These are phyloP conservation scores for Alosa sapidissima DNA, from an alignment of 2,797 vertebrate species.

Conservation along the genomic window DNA sequence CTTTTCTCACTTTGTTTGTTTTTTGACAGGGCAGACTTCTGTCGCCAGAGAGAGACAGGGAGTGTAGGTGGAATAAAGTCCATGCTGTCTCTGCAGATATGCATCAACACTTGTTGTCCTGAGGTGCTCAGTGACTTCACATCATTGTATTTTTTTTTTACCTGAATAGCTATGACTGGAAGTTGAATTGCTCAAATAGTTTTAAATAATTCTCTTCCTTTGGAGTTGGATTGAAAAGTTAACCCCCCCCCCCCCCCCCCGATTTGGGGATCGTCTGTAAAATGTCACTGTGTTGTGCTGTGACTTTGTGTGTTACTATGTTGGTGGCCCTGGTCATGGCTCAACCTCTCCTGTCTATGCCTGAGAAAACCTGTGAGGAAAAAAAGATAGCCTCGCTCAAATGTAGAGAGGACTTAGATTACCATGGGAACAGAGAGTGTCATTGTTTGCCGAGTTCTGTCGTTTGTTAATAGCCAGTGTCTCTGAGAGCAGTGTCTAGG, in stretches of 20 bases:
- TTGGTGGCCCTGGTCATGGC: neutral
- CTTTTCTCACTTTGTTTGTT: neutral
- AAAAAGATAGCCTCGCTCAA: neutral
- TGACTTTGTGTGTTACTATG: neutral
- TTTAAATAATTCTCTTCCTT: neutral
- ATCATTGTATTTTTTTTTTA: neutral
- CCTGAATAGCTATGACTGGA: neutral
- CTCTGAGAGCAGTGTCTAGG: slow-evolving; percentile 51
- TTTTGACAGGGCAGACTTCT: neutral
- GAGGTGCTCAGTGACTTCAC: neutral
- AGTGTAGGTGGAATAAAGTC: neutral
- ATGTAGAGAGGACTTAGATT: slow-evolving; percentile 42
- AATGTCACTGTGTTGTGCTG: neutral
- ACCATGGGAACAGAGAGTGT: slow-evolving; percentile 64
- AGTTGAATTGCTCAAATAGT: neutral
- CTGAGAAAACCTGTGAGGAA: neutral
- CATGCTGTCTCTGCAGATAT: neutral
- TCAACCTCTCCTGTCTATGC: neutral
- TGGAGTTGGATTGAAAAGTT: neutral
- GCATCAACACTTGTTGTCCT: neutral
- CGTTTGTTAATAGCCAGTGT: slow-evolving; percentile 42
- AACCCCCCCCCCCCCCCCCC: no score
- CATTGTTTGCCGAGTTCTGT: slow-evolving; percentile 62
- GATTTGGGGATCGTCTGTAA: neutral
- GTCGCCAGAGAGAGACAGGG: neutral